These are phyloP conservation scores for Alitta virens DNA, from an alignment of 2,888 invertebrate species.

Conservation along the genomic window DNA sequence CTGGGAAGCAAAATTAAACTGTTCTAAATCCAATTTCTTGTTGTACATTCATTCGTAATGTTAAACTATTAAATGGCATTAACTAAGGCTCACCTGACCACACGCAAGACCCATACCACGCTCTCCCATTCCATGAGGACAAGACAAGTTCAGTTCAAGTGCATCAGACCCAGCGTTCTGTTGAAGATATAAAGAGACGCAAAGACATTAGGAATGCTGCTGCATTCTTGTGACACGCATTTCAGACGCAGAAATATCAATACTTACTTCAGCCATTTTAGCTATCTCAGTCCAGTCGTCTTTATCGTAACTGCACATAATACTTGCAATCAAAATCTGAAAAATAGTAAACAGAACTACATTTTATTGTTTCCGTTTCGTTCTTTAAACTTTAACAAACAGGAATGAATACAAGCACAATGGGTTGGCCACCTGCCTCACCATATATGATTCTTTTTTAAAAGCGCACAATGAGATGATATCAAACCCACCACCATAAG, in stretches of 20 bases:
- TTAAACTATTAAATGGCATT: background rate
- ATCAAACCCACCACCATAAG: too few species aligned
- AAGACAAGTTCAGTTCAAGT: slow-evolving; percentile 91
- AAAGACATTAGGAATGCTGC: too few species aligned
- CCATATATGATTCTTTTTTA: too few species aligned
- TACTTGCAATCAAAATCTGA: slow-evolving; percentile 87
- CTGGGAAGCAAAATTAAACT: slow-evolving; percentile 57
- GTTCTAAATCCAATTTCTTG: background rate
- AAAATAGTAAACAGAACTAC: too few species aligned
- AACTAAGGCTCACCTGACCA: slow-evolving; percentile 75
- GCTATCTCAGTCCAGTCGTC: slow-evolving; percentile 86
- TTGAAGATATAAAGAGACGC: background rate
- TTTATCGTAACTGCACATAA: slow-evolving; percentile 87
- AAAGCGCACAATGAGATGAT: too few species aligned
- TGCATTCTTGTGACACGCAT: too few species aligned
- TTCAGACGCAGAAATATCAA: too few species aligned
- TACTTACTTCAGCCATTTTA: slow-evolving; percentile 63
- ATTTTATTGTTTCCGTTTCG: too few species aligned
- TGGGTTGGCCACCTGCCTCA: too few species aligned
- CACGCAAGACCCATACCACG: slow-evolving; percentile 98
- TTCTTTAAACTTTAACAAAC: too few species aligned
- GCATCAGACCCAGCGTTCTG: slow-evolving; percentile 83
- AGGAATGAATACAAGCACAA: too few species aligned
- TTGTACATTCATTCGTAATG: background rate
- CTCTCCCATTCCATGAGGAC: slow-evolving; percentile 99